Evolutionary conservation across 2,888 invertebrate species (phyloP).

Genomic region (Heliconius ismenius): DNA sequence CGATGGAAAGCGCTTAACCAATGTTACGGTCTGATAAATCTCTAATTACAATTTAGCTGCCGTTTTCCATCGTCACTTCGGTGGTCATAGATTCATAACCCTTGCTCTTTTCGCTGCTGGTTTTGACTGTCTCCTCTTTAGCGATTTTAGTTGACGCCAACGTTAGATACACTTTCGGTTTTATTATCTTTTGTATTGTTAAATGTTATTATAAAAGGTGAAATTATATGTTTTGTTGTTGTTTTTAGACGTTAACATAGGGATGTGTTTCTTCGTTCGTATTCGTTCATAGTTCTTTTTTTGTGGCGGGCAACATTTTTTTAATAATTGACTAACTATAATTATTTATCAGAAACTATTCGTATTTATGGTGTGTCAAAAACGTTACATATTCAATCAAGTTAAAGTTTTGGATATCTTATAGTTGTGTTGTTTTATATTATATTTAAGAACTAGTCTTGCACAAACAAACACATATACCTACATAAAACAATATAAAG

Average conservation of each 20-base stretch:
- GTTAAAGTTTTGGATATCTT: neutral
- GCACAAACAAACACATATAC: neutral
- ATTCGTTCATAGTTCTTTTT: too few relatives aligned
- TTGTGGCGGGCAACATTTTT: too few relatives aligned
- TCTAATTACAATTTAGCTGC: constrained; percentile 74
- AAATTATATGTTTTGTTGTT: neutral
- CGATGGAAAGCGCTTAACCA: constrained; percentile 82
- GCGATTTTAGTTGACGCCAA: constrained; percentile 54
- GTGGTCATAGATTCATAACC: constrained; percentile 63
- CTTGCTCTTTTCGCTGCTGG: constrained; percentile 71
- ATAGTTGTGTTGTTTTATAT: neutral
- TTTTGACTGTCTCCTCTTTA: constrained; percentile 69
- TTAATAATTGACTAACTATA: neutral
- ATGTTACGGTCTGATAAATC: constrained; percentile 81
- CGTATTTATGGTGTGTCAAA: neutral
- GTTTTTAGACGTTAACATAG: neutral
- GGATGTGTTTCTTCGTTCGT: too few relatives aligned
- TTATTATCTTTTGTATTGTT: constrained; percentile 39
- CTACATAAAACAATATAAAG: too few relatives aligned
- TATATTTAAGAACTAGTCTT: neutral
- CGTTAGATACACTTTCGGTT: constrained; percentile 75
- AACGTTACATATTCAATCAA: neutral
- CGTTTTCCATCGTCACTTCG: constrained; percentile 77
- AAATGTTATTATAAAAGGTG: neutral
- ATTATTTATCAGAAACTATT: neutral